phyloP scores from a whole-genome alignment of 2,113 vertebrate genomes.

The Burhinus oedicnemus region DNA sequence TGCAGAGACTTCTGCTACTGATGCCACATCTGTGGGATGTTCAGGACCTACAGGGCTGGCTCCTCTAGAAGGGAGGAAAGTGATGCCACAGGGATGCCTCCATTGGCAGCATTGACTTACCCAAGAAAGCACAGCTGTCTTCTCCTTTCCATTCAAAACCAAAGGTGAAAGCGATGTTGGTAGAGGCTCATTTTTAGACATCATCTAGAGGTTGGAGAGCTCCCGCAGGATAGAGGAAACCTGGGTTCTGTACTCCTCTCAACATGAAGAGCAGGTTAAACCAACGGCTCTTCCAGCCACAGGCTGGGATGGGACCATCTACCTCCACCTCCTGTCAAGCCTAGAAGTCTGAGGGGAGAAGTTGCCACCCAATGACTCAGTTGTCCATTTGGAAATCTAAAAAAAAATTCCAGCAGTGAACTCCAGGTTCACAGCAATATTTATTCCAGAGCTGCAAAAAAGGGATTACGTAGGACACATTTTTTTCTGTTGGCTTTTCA shows the following conservation, averaged over 20 bases:
- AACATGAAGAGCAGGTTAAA: neutral
- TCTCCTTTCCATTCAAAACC: neutral
- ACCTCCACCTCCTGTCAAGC: neutral
- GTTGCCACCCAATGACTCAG: neutral
- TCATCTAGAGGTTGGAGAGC: neutral
- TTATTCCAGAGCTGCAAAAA: neutral
- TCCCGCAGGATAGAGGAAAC: neutral
- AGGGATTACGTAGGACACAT: neutral
- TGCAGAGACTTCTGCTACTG: neutral
- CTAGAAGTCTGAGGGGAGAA: neutral
- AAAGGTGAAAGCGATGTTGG: neutral
- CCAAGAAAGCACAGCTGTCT: neutral
- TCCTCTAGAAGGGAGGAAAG: neutral
- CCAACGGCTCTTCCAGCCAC: neutral
- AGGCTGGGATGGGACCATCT: neutral
- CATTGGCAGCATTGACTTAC: neutral
- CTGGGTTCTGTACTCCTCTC: neutral
- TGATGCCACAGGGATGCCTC: neutral
- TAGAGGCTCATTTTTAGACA: neutral
- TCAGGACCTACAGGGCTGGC: neutral
- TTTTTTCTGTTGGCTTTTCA: rapidly evolving
- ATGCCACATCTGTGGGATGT: neutral
- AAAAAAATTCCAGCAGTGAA: neutral
- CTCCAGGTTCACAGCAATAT: neutral
- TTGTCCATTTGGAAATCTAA: neutral